Percentiles rank a stretch among this genome's conserved stretches.
phyloP scores from a whole-genome alignment of 2,113 vertebrate genomes.

The Gadus macrocephalus region DNA sequence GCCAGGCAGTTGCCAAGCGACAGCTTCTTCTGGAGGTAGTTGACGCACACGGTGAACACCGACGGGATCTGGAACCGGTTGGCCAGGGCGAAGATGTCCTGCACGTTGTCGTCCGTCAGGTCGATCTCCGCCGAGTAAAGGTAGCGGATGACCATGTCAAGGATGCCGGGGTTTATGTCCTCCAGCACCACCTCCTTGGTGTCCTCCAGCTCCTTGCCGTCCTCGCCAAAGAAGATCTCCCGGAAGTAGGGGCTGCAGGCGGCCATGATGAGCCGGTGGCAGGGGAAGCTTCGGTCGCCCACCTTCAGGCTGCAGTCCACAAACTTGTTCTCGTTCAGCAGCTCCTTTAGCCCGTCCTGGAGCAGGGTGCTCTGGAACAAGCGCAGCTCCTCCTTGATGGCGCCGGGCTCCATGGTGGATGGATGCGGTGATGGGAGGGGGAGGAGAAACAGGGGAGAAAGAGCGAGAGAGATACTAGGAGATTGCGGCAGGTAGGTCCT shows the following conservation, averaged over 20 bases:
- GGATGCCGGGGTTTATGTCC: slow-evolving; percentile 81
- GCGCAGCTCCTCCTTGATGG: slow-evolving; percentile 93
- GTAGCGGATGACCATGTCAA: slow-evolving; percentile 92
- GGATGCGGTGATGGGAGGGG: not conserved
- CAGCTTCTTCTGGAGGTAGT: slow-evolving; percentile 94
- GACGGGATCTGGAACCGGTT: slow-evolving; percentile 98
- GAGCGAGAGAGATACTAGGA: slow-evolving; percentile 40
- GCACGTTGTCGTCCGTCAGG: slow-evolving; percentile 92
- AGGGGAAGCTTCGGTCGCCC: slow-evolving; percentile 89
- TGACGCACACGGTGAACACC: slow-evolving; percentile 95
- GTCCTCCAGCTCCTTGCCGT: slow-evolving; percentile 80
- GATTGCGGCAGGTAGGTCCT: slow-evolving; percentile 72
- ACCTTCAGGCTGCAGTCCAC: slow-evolving; percentile 96
- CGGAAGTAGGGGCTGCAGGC: slow-evolving; percentile 98
- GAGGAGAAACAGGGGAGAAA: slow-evolving; percentile 3
- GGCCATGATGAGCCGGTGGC: slow-evolving; percentile 93
- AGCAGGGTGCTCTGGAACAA: slow-evolving; percentile 98
- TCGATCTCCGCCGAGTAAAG: slow-evolving; percentile 96
- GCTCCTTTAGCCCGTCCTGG: slow-evolving; percentile 95
- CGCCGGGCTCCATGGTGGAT: slow-evolving; percentile 84
- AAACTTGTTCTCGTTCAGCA: slow-evolving; percentile 97
- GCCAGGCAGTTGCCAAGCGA: slow-evolving; percentile 87
- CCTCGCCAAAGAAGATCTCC: slow-evolving; percentile 94
- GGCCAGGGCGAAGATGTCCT: slow-evolving; percentile 93
- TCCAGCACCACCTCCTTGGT: slow-evolving; percentile 91